Conservation (phyloP, 53 echinoderm and acorn worm species). For the Zoroaster sp. region DNA sequence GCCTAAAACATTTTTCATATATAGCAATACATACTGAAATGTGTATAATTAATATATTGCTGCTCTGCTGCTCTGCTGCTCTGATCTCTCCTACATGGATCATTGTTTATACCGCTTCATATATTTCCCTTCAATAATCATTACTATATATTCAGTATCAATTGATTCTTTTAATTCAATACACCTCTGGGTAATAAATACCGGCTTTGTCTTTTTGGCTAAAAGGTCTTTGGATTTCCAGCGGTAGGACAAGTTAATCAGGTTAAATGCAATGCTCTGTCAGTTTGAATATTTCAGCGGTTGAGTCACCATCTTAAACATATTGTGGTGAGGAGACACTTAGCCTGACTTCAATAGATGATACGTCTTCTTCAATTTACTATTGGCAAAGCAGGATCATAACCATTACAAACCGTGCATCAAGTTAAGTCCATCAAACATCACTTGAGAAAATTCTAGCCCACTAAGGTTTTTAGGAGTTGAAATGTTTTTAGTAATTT, state of each 20-base stretch:
- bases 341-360: not conserved
- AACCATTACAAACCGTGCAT: not conserved
- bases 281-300: conserved; percentile 35
- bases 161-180: not conserved
- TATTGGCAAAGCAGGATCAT: not conserved
- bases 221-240: not conserved
- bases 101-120: not conserved
- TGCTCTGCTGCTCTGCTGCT: no score
- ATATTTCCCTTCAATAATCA: not conserved
- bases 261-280: conserved; percentile 32
- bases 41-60: no score
- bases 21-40: no score
- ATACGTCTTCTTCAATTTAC: not conserved
- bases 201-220: not conserved
- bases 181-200: conserved; percentile 20
- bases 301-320: conserved; percentile 25
- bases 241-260: not conserved
- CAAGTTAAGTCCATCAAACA: not conserved
- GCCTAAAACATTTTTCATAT: no score
- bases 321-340: not conserved
- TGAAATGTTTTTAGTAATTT: no score
- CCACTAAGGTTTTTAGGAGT: no score
- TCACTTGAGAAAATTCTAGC: not conserved
- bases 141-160: not conserved
- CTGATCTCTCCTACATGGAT: not conserved